phyloP scores from a whole-genome alignment of 1,140 invertebrate genomes.

The Drosophila eugracilis region DNA sequence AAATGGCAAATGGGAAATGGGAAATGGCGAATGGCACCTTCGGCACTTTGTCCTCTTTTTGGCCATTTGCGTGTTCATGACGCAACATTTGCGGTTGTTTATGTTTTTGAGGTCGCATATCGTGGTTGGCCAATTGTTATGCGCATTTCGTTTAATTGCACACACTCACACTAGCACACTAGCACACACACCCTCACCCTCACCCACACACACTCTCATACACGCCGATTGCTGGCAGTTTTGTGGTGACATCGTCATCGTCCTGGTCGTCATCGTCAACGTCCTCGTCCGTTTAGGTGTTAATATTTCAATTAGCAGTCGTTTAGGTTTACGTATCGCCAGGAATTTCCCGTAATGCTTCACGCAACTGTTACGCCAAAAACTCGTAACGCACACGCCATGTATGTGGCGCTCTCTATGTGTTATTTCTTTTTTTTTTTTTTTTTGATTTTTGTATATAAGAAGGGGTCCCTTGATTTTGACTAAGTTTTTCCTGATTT shows the following conservation, averaged over 20 bases:
- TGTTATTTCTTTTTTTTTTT: neutral
- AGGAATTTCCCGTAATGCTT: conserved; percentile 59
- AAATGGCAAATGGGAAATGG: neutral
- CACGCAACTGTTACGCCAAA: conserved; percentile 69
- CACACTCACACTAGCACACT: conserved; percentile 37
- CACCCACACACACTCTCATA: neutral
- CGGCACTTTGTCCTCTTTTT: conserved; percentile 9
- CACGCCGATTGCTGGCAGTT: conserved; percentile 4
- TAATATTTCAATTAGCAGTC: conserved; percentile 78
- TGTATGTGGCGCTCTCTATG: neutral
- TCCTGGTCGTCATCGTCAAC: conserved; percentile 16
- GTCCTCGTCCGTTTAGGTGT: conserved; percentile 63
- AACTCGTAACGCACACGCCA: conserved; percentile 36
- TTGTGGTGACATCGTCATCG: conserved; percentile 43
- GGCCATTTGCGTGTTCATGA: conserved; percentile 70
- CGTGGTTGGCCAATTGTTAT: conserved; percentile 77
- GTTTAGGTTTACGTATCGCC: conserved; percentile 66
- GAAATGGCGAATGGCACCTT: conserved; percentile 2
- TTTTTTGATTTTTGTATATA: neutral
- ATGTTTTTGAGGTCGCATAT: conserved; percentile 79
- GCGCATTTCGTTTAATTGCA: conserved; percentile 78
- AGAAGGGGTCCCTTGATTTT: neutral
- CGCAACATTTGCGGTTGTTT: conserved; percentile 79
- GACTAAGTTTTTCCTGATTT: conserved; percentile 51
- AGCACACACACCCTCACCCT: conserved; percentile 8